Evolutionary conservation across 2,888 invertebrate species (phyloP).

Genomic region (Chrysolina oricalcia): DNA sequence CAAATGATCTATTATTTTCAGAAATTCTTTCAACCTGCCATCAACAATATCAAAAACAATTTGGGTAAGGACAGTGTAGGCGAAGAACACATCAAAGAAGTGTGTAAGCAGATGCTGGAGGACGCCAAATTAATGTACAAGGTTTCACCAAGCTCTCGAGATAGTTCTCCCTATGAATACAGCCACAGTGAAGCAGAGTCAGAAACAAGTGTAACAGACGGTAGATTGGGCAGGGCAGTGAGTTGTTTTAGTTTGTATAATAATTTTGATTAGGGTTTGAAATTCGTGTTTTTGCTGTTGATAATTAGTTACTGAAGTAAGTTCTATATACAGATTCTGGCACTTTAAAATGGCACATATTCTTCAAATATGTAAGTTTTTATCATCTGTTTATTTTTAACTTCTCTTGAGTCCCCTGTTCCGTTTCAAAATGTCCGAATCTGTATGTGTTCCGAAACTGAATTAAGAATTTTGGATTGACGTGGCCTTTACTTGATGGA

Average conservation of each 20-base stretch:
- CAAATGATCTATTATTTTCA: slow-evolving; percentile 62
- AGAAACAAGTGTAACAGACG: slow-evolving; percentile 71
- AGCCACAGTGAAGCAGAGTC: slow-evolving; percentile 74
- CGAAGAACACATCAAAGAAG: slow-evolving; percentile 83
- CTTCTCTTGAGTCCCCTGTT: too few relatives aligned
- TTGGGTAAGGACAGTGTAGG: slow-evolving; percentile 83
- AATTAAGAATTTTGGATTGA: too few relatives aligned
- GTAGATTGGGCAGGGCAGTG: slow-evolving; percentile 71
- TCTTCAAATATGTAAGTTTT: too few relatives aligned
- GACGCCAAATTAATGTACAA: slow-evolving; percentile 84
- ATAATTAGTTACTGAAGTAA: too few relatives aligned
- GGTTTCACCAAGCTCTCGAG: slow-evolving; percentile 71
- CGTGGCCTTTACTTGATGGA: too few relatives aligned
- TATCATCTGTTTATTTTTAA: too few relatives aligned
- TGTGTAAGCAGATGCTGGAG: slow-evolving; percentile 86
- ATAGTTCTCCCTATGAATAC: slow-evolving; percentile 74
- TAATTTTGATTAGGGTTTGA: not conserved
- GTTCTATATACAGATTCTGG: too few relatives aligned
- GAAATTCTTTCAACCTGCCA: slow-evolving; percentile 87
- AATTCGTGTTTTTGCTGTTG: too few relatives aligned
- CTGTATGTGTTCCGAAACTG: too few relatives aligned
- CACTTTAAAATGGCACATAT: too few relatives aligned
- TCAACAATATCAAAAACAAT: slow-evolving; percentile 84
- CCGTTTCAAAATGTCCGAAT: too few relatives aligned
- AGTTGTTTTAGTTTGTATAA: slow-evolving; percentile 50